These are phyloP conservation scores for Rallus limicola DNA, from an alignment of 2,113 vertebrate genomes.

Conservation along the genomic window DNA sequence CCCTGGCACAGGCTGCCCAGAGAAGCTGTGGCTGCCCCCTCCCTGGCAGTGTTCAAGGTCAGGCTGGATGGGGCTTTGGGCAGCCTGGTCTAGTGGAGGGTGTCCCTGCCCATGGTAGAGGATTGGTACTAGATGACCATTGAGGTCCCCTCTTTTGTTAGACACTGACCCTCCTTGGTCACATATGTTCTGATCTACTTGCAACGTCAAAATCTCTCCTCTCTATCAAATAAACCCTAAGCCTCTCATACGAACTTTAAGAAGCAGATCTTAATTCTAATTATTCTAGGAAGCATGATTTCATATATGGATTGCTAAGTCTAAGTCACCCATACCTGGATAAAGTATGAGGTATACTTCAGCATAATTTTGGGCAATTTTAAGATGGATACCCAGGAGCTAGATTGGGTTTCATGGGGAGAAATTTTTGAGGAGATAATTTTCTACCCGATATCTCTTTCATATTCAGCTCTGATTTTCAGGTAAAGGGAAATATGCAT, in stretches of 20 bases:
- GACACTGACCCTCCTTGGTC: neutral
- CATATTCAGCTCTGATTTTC: neutral
- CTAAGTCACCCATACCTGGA: neutral
- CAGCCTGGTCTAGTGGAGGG: too few relatives aligned
- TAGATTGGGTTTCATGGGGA: neutral
- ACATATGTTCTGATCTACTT: neutral
- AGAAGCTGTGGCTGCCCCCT: too few relatives aligned
- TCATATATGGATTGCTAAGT: neutral
- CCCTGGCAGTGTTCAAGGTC: too few relatives aligned
- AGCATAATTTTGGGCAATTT: neutral
- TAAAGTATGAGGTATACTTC: neutral
- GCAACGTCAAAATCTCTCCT: neutral
- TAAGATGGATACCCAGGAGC: neutral
- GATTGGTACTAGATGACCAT: too few relatives aligned
- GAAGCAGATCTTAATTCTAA: neutral
- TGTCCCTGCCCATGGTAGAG: too few relatives aligned
- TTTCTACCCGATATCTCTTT: neutral
- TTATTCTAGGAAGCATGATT: neutral
- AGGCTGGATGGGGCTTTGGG: too few relatives aligned
- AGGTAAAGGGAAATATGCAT: neutral
- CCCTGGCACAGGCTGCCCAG: too few relatives aligned
- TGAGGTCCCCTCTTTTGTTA: neutral
- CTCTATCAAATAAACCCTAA: too few relatives aligned
- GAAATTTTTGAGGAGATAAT: neutral
- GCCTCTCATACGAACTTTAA: neutral